Percentiles rank a stretch among this genome's conserved stretches.
Evolutionary conservation across 2,797 vertebrate species (phyloP).

Genomic region (Callimico goeldii): DNA sequence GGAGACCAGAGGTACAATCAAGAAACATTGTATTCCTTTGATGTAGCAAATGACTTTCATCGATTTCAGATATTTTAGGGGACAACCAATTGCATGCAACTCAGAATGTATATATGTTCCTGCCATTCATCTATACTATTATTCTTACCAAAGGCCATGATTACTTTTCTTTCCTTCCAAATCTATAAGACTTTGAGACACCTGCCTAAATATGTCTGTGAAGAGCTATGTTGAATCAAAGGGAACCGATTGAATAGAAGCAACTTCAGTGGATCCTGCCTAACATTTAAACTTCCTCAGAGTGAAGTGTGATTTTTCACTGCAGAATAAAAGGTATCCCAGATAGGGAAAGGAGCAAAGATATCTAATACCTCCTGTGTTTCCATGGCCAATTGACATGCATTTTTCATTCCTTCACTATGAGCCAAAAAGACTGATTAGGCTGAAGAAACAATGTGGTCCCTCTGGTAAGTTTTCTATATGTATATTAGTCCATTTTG

Average conservation of each 20-base stretch:
- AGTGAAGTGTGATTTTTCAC: background rate
- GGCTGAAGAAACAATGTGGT: background rate
- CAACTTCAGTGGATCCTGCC: background rate
- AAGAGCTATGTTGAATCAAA: background rate
- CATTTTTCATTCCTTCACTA: background rate
- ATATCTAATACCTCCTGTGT: background rate
- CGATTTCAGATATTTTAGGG: background rate
- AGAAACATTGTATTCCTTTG: background rate
- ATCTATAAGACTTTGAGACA: background rate
- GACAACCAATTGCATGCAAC: background rate
- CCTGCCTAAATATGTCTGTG: background rate
- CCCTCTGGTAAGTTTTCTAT: background rate
- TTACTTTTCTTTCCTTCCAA: background rate
- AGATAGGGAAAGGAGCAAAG: background rate
- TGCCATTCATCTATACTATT: background rate
- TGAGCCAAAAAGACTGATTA: background rate
- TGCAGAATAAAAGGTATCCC: background rate
- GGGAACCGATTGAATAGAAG: background rate
- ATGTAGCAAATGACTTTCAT: background rate
- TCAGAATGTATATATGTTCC: background rate
- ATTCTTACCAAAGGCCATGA: background rate
- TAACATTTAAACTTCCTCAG: background rate
- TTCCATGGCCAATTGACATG: accelerated
- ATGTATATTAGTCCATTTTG: background rate
- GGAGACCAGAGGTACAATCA: background rate